phyloP scores from a whole-genome alignment of 2,797 vertebrate species.

The Gouania willdenowi region DNA sequence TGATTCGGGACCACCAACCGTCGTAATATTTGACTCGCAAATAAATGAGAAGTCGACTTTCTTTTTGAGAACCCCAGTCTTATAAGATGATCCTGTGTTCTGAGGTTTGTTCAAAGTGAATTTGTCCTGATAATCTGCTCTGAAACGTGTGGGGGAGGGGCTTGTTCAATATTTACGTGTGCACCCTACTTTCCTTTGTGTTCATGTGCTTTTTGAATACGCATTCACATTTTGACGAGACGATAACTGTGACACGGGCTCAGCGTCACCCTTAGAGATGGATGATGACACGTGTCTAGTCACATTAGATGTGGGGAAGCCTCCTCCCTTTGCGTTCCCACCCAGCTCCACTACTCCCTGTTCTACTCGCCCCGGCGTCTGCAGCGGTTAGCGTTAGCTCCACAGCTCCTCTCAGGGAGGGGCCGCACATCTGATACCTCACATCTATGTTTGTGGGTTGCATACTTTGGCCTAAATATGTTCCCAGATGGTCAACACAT shows the following conservation, averaged over 20 bases:
- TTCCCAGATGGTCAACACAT: constrained; percentile 30
- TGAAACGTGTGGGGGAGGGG: too few relatives aligned
- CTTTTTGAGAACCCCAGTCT: too few relatives aligned
- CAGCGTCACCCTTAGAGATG: constrained; percentile 55
- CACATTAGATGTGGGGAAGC: constrained; percentile 67
- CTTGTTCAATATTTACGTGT: too few relatives aligned
- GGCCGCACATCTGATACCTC: constrained; percentile 33
- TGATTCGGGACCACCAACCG: too few relatives aligned
- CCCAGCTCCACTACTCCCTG: not conserved
- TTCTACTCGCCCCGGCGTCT: constrained; percentile 42
- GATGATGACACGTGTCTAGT: constrained; percentile 71
- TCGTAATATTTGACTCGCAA: too few relatives aligned
- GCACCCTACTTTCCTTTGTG: too few relatives aligned
- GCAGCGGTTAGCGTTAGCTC: constrained; percentile 59
- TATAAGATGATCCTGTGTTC: too few relatives aligned
- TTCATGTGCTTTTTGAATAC: not conserved
- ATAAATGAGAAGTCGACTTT: too few relatives aligned
- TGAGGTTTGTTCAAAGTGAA: too few relatives aligned
- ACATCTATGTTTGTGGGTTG: constrained; percentile 19
- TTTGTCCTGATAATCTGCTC: too few relatives aligned
- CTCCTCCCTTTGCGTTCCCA: constrained; percentile 22
- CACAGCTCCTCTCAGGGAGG: constrained; percentile 46
- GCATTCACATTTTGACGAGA: constrained; percentile 11
- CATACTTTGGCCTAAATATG: constrained; percentile 46
- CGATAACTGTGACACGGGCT: constrained; percentile 47